Evolutionary conservation across 2,888 invertebrate species (phyloP).

Genomic region (Therioaphis trifolii): DNA sequence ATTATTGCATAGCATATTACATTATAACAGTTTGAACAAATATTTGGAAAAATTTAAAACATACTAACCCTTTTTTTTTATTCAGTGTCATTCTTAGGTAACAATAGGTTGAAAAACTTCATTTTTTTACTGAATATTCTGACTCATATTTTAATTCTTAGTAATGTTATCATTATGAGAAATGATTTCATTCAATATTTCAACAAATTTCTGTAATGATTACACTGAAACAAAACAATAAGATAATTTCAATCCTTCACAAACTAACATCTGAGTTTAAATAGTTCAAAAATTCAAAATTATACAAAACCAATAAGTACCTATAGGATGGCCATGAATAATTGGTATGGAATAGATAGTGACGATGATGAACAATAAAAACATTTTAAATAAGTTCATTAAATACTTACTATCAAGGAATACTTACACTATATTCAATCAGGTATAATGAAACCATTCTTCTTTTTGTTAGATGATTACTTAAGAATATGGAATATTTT

Average conservation of each 20-base stretch:
- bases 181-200: neutral
- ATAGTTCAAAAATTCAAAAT: no score
- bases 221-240: no score
- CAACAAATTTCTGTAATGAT: neutral
- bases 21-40: no score
- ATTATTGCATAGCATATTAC: no score
- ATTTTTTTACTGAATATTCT: neutral
- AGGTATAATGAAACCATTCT: constrained; percentile 27
- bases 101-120: constrained; percentile 2
- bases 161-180: neutral
- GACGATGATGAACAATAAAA: neutral
- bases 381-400: no score
- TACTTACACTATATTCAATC: constrained; percentile 29
- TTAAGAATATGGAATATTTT: constrained; percentile 32
- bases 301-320: no score
- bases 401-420: no score
- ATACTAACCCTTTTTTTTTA: constrained; percentile 17
- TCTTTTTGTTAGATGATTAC: constrained; percentile 21
- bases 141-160: neutral
- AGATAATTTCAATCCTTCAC: no score
- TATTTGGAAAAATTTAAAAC: no score
- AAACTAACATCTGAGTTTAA: no score
- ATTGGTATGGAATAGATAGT: neutral
- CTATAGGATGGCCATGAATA: no score
- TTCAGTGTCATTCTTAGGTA: neutral